Conservation (phyloP, 1,140 invertebrate species). For the Ladona fulva region DNA sequence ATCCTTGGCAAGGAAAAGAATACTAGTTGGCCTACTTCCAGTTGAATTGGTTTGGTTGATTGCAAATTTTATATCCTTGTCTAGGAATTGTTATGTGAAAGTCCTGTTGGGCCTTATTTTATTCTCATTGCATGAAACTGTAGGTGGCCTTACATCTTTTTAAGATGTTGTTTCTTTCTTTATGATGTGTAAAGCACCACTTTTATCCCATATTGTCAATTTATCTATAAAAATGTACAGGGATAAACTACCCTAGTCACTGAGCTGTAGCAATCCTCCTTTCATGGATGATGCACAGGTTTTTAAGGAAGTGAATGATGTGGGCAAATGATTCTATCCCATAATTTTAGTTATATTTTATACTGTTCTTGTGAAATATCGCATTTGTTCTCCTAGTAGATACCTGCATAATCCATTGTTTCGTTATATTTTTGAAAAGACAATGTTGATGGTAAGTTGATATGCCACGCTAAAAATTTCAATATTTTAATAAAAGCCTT, state of each 20-base stretch:
- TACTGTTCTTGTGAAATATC: neutral
- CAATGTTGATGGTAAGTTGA: slow-evolving; percentile 2
- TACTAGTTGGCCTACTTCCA: neutral
- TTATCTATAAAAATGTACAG: neutral
- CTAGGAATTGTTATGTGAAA: neutral
- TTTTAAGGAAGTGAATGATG: neutral
- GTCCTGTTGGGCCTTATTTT: neutral
- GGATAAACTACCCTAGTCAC: neutral
- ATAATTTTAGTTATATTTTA: neutral
- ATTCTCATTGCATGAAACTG: neutral
- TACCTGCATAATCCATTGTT: neutral
- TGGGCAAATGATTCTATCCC: neutral
- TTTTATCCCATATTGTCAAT: no score
- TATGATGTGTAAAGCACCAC: no score
- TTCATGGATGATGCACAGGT: neutral
- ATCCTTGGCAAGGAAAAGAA: slow-evolving; percentile 4
- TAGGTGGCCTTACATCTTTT: no score
- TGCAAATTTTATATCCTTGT: neutral
- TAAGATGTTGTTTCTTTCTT: no score
- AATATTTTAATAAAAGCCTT: neutral
- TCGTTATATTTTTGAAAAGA: neutral
- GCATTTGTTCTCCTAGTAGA: neutral
- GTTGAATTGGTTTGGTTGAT: neutral
- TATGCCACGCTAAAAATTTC: neutral
- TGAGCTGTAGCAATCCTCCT: neutral